Evolutionary conservation across 2,113 vertebrate genomes (phyloP).

Genomic region (Chloropsis cyanopogon): DNA sequence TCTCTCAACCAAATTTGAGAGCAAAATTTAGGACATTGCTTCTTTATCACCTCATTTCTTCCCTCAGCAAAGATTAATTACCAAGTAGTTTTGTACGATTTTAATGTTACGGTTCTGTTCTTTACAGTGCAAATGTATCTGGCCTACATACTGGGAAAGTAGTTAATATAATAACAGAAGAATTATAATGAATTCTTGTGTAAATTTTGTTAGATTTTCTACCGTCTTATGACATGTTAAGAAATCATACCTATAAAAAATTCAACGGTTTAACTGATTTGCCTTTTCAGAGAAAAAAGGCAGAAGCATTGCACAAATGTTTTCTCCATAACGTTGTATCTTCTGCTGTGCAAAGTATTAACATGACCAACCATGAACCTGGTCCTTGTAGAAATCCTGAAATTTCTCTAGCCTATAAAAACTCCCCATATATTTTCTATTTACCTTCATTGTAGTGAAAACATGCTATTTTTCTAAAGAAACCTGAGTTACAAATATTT

Average conservation of each 20-base stretch:
- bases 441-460: not conserved
- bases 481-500: not conserved
- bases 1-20: not conserved
- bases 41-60: not conserved
- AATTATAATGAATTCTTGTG: not conserved
- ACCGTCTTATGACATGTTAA: not conserved
- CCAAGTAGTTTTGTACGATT: not conserved
- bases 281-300: not conserved
- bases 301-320: not conserved
- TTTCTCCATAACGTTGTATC: not conserved
- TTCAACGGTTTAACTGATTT: not conserved
- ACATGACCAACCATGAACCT: not conserved
- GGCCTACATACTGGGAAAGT: not conserved
- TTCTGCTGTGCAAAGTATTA: not conserved
- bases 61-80: not conserved
- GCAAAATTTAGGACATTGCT: not conserved
- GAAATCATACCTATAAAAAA: not conserved
- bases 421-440: not conserved
- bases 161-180: not conserved
- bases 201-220: conserved; percentile 14
- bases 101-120: not conserved
- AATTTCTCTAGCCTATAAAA: not conserved
- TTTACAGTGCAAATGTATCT: not conserved
- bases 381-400: not conserved
- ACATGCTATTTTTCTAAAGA: not conserved